Evolutionary conservation across 2,797 vertebrate species (phyloP).

Genomic region (Notoglanidium macrostoma): DNA sequence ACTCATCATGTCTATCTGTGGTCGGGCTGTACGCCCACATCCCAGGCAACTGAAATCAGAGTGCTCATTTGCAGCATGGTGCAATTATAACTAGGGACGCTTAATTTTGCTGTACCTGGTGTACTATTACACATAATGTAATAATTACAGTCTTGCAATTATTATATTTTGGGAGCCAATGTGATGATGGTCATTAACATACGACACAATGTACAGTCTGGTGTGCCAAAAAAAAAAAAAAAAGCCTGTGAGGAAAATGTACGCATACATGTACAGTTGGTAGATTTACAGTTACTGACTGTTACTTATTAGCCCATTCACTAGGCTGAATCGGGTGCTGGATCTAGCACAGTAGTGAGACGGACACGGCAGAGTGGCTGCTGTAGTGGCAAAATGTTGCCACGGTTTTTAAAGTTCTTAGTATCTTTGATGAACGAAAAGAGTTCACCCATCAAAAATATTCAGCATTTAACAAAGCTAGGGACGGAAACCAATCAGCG

Average conservation of each 20-base stretch:
- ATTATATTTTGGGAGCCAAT: constrained; percentile 23
- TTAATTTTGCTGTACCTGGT: constrained; percentile 19
- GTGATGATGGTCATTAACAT: constrained; percentile 27
- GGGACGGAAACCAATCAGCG: background rate
- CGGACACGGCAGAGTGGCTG: background rate
- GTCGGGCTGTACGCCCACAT: background rate
- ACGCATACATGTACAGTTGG: background rate
- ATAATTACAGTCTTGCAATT: constrained; percentile 36
- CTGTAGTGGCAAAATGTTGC: background rate
- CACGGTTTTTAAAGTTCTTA: background rate
- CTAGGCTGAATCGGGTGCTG: background rate
- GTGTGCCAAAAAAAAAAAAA: background rate
- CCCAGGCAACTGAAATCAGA: background rate
- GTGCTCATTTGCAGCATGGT: constrained; percentile 11
- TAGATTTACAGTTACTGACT: background rate
- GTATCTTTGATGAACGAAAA: background rate
- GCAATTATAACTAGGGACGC: constrained; percentile 18
- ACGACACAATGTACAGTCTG: background rate
- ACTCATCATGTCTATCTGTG: background rate
- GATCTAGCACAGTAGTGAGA: background rate
- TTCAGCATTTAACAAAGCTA: background rate
- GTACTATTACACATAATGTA: constrained; percentile 23
- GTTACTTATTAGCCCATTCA: background rate
- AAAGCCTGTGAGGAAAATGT: background rate
- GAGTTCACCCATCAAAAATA: background rate